Percentiles rank a stretch among this genome's conserved stretches.
phyloP scores from a whole-genome alignment of 2,888 invertebrate species.

The Acleris sparsana region DNA sequence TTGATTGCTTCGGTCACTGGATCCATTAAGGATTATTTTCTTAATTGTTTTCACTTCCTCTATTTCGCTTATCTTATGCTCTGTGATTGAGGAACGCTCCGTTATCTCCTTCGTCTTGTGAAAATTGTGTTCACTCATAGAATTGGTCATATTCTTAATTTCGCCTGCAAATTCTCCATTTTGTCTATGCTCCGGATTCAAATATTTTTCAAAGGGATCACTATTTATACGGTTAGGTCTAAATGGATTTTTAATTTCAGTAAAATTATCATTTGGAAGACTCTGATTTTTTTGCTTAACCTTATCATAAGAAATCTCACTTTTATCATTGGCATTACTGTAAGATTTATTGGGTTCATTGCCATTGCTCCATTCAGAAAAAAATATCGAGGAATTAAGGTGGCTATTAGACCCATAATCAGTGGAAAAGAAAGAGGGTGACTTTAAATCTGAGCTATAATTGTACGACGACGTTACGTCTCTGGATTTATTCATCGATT shows the following conservation, averaged over 20 bases:
- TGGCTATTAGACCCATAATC: constrained; percentile 60
- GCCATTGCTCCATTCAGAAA: constrained; percentile 53
- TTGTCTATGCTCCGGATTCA: constrained; percentile 54
- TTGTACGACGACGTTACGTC: constrained; percentile 55
- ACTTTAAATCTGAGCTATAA: constrained; percentile 57
- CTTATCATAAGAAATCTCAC: constrained; percentile 50
- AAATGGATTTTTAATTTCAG: constrained; percentile 64
- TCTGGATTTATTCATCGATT: constrained; percentile 56
- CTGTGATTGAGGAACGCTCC: constrained; percentile 69
- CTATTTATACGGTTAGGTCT: constrained; percentile 60
- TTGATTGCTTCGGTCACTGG: constrained; percentile 48
- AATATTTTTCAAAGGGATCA: constrained; percentile 71
- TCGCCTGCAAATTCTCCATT: constrained; percentile 57
- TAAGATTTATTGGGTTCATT: constrained; percentile 47
- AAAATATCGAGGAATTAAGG: constrained; percentile 53
- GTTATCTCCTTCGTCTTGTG: constrained; percentile 65
- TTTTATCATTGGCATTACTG: constrained; percentile 49
- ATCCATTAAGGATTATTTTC: constrained; percentile 72
- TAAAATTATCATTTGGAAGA: constrained; percentile 53
- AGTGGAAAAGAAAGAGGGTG: constrained; percentile 58
- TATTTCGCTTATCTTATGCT: constrained; percentile 71
- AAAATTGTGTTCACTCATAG: constrained; percentile 69
- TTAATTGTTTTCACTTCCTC: constrained; percentile 80
- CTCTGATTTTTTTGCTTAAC: constrained; percentile 52
- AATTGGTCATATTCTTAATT: constrained; percentile 58